Percentiles rank a stretch among this genome's conserved stretches.
Conservation (phyloP, 2,797 vertebrate genomes). For the Antennarius maculatus region DNA sequence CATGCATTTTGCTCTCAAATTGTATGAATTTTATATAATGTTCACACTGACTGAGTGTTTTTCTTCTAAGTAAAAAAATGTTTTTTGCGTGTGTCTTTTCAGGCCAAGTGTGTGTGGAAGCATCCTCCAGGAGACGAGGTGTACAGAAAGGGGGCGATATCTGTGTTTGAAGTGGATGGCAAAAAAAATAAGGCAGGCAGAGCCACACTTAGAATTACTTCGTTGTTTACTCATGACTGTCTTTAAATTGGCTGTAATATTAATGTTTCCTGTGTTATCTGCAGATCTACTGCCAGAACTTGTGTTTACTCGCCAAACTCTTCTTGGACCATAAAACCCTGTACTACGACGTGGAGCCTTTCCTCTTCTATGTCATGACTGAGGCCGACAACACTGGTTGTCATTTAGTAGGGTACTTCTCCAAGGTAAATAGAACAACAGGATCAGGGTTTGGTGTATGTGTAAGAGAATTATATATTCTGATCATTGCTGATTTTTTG, state of each 20-base stretch:
- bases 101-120: conserved; percentile 99
- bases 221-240: background rate
- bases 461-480: background rate
- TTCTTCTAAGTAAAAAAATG: background rate
- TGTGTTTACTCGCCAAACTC: conserved; percentile 97
- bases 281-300: conserved; percentile 98
- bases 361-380: conserved; percentile 99
- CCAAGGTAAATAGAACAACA: conserved; percentile 85
- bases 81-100: conserved; percentile 17
- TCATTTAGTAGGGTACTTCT: conserved; percentile 98
- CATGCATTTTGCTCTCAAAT: background rate
- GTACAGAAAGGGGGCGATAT: conserved; percentile 95
- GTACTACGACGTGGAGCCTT: conserved; percentile 98
- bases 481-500: background rate
- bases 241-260: background rate
- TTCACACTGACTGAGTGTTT: background rate
- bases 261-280: background rate
- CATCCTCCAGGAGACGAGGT: conserved; percentile 98
- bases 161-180: conserved; percentile 98
- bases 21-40: background rate
- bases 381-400: conserved; percentile 98
- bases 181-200: conserved; percentile 95
- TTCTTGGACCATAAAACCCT: conserved; percentile 99
- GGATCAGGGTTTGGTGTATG: background rate
- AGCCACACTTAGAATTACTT: background rate